Evolutionary conservation across 37 sponge, comb jelly and placozoan species (phyloP).

Genomic region (Eunapius fragilis): DNA sequence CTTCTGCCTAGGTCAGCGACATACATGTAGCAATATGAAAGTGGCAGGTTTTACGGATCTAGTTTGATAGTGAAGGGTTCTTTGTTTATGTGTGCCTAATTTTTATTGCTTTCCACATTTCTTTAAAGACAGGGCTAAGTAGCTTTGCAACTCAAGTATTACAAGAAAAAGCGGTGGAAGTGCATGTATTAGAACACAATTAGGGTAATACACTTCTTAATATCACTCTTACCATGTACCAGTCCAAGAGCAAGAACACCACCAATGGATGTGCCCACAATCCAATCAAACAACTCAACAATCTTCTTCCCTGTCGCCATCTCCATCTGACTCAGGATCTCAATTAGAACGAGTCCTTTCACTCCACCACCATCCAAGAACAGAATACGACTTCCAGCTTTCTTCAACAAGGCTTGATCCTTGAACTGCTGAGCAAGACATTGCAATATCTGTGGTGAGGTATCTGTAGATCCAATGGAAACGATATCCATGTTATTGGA

Average conservation of each 20-base stretch:
- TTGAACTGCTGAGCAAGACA: not conserved
- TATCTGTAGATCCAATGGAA: not conserved
- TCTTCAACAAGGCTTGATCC: not conserved
- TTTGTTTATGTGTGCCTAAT: no score
- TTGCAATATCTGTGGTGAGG: not conserved
- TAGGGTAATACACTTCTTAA: no score
- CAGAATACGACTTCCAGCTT: not conserved
- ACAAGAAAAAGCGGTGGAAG: no score
- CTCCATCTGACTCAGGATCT: conserved; percentile 2
- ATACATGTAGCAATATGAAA: no score
- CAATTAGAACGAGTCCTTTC: conserved; percentile 13
- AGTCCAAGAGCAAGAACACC: not conserved
- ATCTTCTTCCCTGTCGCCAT: not conserved
- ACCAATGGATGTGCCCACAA: conserved; percentile 2
- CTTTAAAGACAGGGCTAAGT: no score
- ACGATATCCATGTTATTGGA: not conserved
- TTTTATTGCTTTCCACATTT: no score
- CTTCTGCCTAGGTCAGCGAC: no score
- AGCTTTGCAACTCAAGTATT: no score
- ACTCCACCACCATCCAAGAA: conserved; percentile 11
- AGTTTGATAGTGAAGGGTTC: no score
- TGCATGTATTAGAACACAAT: no score
- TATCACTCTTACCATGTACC: not conserved
- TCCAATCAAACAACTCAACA: conserved; percentile 3
- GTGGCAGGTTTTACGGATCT: no score